Evolutionary conservation across 2,113 vertebrate genomes (phyloP).

Genomic region (Stegostoma tigrinum): DNA sequence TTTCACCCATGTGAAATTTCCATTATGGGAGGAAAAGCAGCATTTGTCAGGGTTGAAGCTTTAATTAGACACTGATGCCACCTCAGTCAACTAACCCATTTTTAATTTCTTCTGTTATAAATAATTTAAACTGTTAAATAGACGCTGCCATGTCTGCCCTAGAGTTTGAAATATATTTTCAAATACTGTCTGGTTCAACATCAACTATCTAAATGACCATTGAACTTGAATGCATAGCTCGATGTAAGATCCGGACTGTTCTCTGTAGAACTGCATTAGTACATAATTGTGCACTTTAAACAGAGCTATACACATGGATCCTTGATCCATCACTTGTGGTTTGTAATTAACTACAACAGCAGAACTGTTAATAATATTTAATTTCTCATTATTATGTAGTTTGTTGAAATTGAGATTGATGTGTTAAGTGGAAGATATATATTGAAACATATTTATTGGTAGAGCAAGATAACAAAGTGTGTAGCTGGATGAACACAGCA

Average conservation of each 20-base stretch:
- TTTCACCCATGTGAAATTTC: background rate
- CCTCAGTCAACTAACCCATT: background rate
- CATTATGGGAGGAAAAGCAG: background rate
- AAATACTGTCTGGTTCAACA: background rate
- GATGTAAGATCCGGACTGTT: background rate
- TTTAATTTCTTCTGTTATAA: background rate
- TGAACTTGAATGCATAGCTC: background rate
- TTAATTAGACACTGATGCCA: background rate
- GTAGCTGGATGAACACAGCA: too few relatives aligned
- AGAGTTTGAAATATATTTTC: background rate
- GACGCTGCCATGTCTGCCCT: background rate
- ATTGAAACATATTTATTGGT: background rate
- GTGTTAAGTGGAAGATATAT: background rate
- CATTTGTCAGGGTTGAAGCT: background rate
- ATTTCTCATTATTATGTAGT: background rate
- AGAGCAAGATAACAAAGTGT: too few relatives aligned
- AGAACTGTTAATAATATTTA: background rate
- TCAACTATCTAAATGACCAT: background rate
- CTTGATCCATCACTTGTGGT: background rate
- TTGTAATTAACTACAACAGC: background rate
- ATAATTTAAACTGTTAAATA: background rate
- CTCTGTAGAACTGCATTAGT: background rate
- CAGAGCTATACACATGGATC: background rate
- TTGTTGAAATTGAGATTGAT: background rate
- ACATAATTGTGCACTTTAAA: background rate